Base-by-base conservation (phyloP, 1,140 invertebrate species). In the Drosophila tani region DNA sequence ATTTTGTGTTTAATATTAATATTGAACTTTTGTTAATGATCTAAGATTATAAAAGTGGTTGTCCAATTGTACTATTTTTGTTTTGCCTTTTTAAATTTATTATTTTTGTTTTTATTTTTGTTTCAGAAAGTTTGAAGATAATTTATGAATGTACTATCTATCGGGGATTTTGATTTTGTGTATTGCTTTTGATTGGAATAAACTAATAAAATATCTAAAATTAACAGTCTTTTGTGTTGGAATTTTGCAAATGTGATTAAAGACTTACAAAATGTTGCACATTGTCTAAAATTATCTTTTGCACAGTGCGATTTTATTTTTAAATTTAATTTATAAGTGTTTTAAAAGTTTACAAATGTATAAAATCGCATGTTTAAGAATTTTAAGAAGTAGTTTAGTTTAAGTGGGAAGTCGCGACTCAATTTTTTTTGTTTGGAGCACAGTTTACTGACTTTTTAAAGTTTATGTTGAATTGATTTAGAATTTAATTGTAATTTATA, bases 141-240 rank as follows among this genome's bases (percentile, higher is more conserved):
- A 8, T 53, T 32, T 19, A n/a, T 6, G 9, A 35, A 19, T 7
- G 12, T 6, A 12, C 11, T 29, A 1, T 29, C 5, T 19, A 14
- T 19, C 11, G 12, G 12, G 3, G 4, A 35, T 21, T 19, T 53
- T 29, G 17, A 21, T 35, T 55, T 55, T 19, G 19, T 3, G 1
- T 7, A 55, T 21, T 38, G 17, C 29, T 51, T 32, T 32, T 17
- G 27, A 51, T 51, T 17, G n/a, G 8, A 19, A 19, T 19, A 38
- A 15, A 8, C 51, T 38, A 55, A 38, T 15, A 9, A 53, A 38
- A 15, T 15, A 8, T 21, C 17, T 55, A 38, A 55, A 53, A 53
- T 1, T 55, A 55, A 12, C 51, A 55, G 51, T 53, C 51, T 53
- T 53, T 35, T 38, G 32, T 38, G 0, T 35, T 55, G 7, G 19